Conservation (phyloP, 2,797 vertebrate genomes). For the Cephalopachus bancanus region DNA sequence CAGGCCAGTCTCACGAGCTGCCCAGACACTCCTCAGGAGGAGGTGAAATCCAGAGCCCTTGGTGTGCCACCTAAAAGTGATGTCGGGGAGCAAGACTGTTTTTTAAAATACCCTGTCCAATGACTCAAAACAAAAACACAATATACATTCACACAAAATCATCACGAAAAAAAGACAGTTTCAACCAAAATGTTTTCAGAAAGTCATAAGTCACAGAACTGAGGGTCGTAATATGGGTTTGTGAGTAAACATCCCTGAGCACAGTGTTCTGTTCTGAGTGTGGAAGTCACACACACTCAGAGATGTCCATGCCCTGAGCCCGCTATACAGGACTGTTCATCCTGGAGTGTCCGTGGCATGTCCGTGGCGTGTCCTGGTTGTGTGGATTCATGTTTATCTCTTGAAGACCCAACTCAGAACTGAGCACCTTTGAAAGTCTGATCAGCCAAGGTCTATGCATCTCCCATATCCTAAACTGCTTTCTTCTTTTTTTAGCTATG, state of each 20-base stretch:
- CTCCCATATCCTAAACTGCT: rapidly evolving
- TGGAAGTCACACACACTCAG: too few relatives aligned
- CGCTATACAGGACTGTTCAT: rapidly evolving
- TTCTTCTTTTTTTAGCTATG: rapidly evolving
- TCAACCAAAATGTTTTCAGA: background rate
- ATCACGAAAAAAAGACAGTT: background rate
- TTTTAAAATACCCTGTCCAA: background rate
- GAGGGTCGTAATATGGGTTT: background rate
- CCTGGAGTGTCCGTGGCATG: rapidly evolving
- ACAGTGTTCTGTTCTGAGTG: rapidly evolving
- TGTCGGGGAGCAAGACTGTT: background rate
- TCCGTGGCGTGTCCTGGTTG: too few relatives aligned
- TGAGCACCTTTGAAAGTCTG: background rate
- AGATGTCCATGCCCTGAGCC: rapidly evolving
- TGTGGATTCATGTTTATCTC: rapidly evolving
- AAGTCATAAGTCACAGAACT: background rate
- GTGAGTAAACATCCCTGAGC: rapidly evolving
- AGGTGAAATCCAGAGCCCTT: background rate
- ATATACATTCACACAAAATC: conserved; percentile 26
- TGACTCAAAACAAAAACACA: conserved; percentile 46
- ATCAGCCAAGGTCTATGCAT: rapidly evolving
- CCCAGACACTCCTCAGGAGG: background rate
- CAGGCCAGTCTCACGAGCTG: rapidly evolving
- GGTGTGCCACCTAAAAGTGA: background rate
- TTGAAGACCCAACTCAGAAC: rapidly evolving